These are phyloP conservation scores for Didymodactylos carnosus DNA, from an alignment of 2,888 invertebrate genomes.

Conservation along the genomic window DNA sequence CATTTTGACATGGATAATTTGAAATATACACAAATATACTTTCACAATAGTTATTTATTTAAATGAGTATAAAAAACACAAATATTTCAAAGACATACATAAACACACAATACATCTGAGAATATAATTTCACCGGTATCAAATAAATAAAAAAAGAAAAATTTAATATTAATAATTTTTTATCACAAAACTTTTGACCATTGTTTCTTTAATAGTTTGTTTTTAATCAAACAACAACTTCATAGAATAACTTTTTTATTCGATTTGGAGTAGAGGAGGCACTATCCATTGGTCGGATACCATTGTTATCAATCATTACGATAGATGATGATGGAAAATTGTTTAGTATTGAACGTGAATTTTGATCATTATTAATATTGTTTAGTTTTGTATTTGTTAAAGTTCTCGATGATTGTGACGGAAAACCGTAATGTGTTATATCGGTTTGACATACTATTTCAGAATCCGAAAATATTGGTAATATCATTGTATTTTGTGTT, in stretches of 20 bases:
- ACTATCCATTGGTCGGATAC: no score
- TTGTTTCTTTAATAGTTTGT: no score
- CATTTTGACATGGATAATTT: no score
- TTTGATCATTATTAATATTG: background rate
- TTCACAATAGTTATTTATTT: no score
- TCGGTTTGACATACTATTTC: background rate
- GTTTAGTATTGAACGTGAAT: background rate
- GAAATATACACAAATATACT: no score
- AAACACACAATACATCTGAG: background rate
- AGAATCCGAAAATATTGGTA: background rate
- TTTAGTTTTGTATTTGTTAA: background rate
- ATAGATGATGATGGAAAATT: background rate
- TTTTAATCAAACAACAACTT: conserved; percentile 2
- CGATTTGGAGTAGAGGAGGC: background rate
- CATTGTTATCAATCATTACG: no score
- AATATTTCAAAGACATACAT: background rate
- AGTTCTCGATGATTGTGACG: background rate
- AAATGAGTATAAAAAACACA: no score
- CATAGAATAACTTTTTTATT: background rate
- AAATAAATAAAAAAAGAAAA: background rate
- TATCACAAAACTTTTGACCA: no score
- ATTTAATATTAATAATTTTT: no score
- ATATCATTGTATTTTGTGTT: background rate
- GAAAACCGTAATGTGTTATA: background rate
- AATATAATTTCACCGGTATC: background rate